These are phyloP conservation scores for Thymelicus sylvestris DNA, from an alignment of 2,888 invertebrate genomes.

Conservation along the genomic window DNA sequence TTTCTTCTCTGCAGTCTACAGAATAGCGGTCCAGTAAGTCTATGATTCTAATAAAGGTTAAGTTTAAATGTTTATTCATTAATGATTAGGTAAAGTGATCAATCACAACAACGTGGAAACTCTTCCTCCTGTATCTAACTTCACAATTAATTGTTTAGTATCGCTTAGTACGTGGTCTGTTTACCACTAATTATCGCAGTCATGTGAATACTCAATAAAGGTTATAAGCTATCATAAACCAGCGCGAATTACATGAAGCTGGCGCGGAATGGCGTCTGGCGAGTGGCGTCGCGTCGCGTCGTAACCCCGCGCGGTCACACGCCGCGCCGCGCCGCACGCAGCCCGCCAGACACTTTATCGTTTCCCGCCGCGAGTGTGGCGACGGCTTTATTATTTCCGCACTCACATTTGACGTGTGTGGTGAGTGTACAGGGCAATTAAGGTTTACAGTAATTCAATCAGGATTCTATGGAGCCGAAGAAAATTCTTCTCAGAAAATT, in stretches of 20 bases:
- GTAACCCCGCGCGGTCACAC: not conserved
- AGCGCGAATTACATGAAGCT: not conserved
- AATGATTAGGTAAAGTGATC: too few species aligned
- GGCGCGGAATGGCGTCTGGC: not conserved
- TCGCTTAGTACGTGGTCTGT: not conserved
- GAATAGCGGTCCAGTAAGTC: too few species aligned
- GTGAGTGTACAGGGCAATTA: not conserved
- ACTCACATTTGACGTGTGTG: constrained; percentile 6
- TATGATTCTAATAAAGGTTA: too few species aligned
- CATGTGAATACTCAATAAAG: not conserved
- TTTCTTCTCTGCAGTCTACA: too few species aligned
- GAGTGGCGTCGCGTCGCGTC: too few species aligned
- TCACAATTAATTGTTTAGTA: not conserved
- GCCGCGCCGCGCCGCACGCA: too few species aligned
- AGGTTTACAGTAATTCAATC: not conserved
- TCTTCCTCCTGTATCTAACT: not conserved
- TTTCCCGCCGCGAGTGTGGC: constrained; percentile 24
- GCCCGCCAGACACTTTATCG: constrained; percentile 12
- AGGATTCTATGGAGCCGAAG: too few species aligned
- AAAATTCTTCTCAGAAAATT: too few species aligned
- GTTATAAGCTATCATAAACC: constrained; percentile 10
- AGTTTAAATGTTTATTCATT: too few species aligned
- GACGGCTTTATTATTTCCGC: constrained; percentile 26
- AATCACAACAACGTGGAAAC: too few species aligned
- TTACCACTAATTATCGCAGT: not conserved